These are phyloP conservation scores for Oryzias sinensis DNA, from an alignment of 2,797 vertebrate genomes.

Conservation along the genomic window DNA sequence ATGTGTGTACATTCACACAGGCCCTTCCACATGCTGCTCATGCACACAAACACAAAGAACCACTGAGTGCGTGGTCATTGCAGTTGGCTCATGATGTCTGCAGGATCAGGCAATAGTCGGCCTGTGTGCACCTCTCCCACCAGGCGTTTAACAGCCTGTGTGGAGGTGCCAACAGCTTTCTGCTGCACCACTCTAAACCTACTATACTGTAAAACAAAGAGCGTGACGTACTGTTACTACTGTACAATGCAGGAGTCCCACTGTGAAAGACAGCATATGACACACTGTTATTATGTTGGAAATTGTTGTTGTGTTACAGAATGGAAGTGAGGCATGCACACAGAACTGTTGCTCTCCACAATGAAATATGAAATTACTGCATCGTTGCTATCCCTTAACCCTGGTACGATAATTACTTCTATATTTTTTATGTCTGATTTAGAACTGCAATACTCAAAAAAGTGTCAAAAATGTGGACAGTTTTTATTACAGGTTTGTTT, in stretches of 20 bases:
- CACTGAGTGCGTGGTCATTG: constrained; percentile 32
- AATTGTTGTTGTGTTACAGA: background rate
- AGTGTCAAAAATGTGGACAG: too few species aligned
- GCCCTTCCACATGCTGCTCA: constrained; percentile 3
- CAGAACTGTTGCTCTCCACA: background rate
- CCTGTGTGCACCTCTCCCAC: constrained; percentile 74
- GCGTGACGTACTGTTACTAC: constrained; percentile 45
- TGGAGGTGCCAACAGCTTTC: constrained; percentile 68
- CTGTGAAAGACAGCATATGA: constrained; percentile 16
- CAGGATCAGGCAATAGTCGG: constrained; percentile 60
- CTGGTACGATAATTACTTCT: too few species aligned
- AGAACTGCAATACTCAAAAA: too few species aligned
- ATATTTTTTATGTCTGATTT: too few species aligned
- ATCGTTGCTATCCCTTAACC: background rate
- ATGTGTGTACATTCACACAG: background rate
- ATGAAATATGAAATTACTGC: background rate
- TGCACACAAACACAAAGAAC: constrained; percentile 13
- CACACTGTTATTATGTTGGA: background rate
- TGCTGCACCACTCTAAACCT: constrained; percentile 27
- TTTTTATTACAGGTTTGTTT: too few species aligned
- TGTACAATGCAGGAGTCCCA: constrained; percentile 14
- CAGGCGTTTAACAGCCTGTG: constrained; percentile 69
- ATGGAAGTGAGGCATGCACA: background rate
- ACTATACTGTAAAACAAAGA: constrained; percentile 51
- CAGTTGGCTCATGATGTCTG: constrained; percentile 59